These are phyloP conservation scores for Pangasianodon hypophthalmus DNA, from an alignment of 2,113 vertebrate genomes.

Conservation along the genomic window DNA sequence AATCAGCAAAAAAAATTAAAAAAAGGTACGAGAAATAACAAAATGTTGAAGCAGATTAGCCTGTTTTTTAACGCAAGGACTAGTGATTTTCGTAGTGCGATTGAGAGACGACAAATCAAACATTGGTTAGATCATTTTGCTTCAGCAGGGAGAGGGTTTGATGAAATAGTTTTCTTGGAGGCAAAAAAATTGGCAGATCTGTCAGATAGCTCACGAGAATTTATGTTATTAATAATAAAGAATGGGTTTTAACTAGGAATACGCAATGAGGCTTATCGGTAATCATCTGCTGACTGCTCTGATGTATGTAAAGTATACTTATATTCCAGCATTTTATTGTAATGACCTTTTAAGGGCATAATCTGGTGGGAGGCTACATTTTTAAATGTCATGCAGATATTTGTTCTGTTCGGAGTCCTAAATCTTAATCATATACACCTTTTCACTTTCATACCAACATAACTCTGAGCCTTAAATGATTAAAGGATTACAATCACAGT, in stretches of 20 bases:
- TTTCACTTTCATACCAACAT: slow-evolving; percentile 2
- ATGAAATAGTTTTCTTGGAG: background rate
- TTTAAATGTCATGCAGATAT: background rate
- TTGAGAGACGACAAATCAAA: background rate
- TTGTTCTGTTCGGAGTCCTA: background rate
- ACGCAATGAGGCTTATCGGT: background rate
- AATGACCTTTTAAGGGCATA: background rate
- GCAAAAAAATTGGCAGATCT: background rate
- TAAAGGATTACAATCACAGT: background rate
- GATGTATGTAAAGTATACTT: background rate
- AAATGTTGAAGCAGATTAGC: background rate
- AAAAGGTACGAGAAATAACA: rapidly evolving
- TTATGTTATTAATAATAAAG: background rate
- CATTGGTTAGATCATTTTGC: background rate
- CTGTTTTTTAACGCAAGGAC: background rate
- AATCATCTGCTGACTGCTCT: background rate
- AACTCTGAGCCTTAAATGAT: background rate
- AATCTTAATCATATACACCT: background rate
- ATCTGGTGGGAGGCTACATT: background rate
- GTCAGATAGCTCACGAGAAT: background rate
- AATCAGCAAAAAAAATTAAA: background rate
- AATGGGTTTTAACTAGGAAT: background rate
- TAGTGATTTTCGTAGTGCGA: background rate
- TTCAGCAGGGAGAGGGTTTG: background rate
- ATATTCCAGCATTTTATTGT: background rate